A percentile compares a stretch with the other conserved stretches of the same genome.
phyloP scores from a whole-genome alignment of 35 echinoderm and acorn worm genomes.

The Nesometra sesokonis region DNA sequence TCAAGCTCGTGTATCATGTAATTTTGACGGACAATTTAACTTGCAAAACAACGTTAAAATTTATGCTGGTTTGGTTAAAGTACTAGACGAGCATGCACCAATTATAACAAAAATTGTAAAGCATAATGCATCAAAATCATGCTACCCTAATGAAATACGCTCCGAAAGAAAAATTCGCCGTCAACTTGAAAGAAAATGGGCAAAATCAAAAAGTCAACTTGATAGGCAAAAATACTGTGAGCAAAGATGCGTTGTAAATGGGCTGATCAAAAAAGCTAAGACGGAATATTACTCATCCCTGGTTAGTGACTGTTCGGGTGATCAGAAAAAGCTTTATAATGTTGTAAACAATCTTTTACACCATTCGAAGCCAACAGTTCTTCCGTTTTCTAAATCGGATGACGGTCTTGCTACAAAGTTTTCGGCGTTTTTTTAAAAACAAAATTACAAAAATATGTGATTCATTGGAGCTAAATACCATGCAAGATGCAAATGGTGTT shows the following conservation, averaged over 20 bases:
- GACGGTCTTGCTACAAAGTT: no score
- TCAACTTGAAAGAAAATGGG: background rate
- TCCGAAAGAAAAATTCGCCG: background rate
- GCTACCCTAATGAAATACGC: background rate
- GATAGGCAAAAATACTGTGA: constrained; percentile 13
- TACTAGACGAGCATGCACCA: background rate
- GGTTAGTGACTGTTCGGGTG: constrained; percentile 16
- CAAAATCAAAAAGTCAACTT: background rate
- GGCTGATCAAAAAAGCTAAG: constrained; percentile 7
- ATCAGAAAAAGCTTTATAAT: constrained; percentile 21
- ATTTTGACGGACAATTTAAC: background rate
- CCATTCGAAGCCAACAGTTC: background rate
- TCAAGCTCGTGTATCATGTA: background rate
- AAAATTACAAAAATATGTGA: no score
- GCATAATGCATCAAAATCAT: background rate
- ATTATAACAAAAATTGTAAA: background rate
- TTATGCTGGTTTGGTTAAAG: background rate
- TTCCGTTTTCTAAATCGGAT: background rate
- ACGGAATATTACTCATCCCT: constrained; percentile 18
- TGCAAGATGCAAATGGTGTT: no score
- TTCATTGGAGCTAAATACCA: no score
- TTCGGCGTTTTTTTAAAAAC: no score
- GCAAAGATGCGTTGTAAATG: background rate
- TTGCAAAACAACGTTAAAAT: background rate
- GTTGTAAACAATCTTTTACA: background rate